These are phyloP conservation scores for Camponotus fellah DNA, from an alignment of 2,888 invertebrate genomes.

Conservation along the genomic window DNA sequence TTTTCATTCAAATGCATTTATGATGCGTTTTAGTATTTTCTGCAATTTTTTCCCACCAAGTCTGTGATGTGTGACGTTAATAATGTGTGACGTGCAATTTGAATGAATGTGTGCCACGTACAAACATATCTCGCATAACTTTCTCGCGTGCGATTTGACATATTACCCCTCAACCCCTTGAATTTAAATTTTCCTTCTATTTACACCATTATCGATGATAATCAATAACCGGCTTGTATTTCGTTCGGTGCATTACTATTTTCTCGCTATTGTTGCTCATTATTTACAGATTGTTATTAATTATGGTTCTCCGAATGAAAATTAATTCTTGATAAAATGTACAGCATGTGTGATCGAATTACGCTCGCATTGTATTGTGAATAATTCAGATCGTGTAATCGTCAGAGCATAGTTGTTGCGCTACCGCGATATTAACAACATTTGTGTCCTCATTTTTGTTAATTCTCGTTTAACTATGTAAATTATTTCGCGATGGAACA, in stretches of 20 bases:
- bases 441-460: slow-evolving; percentile 52
- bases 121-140: neutral
- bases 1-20: neutral
- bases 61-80: neutral
- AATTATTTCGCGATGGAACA: slow-evolving; percentile 40
- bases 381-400: slow-evolving; percentile 56
- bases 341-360: slow-evolving; percentile 48
- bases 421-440: slow-evolving; percentile 45
- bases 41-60: neutral
- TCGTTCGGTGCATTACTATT: slow-evolving; percentile 34
- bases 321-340: slow-evolving; percentile 57
- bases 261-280: slow-evolving; percentile 54
- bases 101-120: neutral
- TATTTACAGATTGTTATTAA: slow-evolving; percentile 56
- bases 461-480: slow-evolving; percentile 51
- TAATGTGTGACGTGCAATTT: slow-evolving; percentile 14
- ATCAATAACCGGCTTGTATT: slow-evolving; percentile 44
- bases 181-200: slow-evolving; percentile 24
- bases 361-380: slow-evolving; percentile 51
- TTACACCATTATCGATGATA: slow-evolving; percentile 29
- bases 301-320: slow-evolving; percentile 54
- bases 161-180: slow-evolving; percentile 18
- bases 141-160: slow-evolving; percentile 30
- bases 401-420: slow-evolving; percentile 41
- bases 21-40: neutral